Conservation (phyloP, 2,113 vertebrate genomes). For the Nymphicus hollandicus region DNA sequence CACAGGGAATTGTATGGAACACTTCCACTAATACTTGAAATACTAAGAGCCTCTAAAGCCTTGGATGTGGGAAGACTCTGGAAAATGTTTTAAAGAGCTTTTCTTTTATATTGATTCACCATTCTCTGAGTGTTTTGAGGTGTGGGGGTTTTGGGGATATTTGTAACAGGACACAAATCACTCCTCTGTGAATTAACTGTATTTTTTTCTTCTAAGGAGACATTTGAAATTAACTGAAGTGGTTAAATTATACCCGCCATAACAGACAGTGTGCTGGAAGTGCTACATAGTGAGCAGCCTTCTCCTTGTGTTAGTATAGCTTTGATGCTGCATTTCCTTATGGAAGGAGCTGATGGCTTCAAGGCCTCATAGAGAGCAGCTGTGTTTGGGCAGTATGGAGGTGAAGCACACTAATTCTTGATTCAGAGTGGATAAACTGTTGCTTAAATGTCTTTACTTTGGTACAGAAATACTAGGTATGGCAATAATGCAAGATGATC, state of each 20-base stretch:
- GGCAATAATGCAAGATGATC: neutral
- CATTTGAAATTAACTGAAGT: neutral
- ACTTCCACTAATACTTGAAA: slow-evolving; percentile 57
- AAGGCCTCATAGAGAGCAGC: neutral
- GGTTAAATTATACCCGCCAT: neutral
- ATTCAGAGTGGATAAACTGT: neutral
- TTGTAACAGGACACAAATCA: neutral
- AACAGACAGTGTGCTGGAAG: neutral
- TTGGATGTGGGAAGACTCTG: slow-evolving; percentile 30
- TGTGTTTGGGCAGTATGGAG: neutral
- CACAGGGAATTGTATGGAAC: slow-evolving; percentile 44
- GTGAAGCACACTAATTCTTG: neutral
- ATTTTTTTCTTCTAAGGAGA: neutral
- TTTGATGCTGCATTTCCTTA: neutral
- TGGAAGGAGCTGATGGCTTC: neutral
- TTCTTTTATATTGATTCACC: neutral
- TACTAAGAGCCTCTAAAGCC: slow-evolving; percentile 16
- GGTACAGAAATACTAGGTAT: neutral
- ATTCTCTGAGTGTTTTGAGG: neutral
- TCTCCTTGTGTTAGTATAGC: neutral
- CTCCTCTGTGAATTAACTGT: neutral
- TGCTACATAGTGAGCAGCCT: neutral
- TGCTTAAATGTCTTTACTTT: neutral
- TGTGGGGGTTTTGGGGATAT: neutral
- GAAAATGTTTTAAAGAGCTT: slow-evolving; percentile 22